Base-by-base conservation (phyloP, 92 coral and sea anemone species). In the Anthopleura xanthogrammica region DNA sequence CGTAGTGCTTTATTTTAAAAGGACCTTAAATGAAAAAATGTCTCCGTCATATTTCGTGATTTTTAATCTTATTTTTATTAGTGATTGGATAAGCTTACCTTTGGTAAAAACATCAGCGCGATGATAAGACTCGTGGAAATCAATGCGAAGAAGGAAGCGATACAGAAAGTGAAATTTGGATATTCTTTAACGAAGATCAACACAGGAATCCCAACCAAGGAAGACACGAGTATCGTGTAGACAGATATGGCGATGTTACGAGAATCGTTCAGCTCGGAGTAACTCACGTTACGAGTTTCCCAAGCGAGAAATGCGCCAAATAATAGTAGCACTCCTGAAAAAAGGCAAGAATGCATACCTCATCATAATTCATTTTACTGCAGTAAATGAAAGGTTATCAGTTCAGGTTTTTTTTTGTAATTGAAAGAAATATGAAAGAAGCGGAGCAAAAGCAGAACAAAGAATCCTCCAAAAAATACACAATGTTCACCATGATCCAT, bases 291-390 rank as follows among this genome's bases (percentile, higher is more conserved):
- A 40, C 91, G 83, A 3, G 91, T 88, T 62, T 83, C 87, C 91
- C 91, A 88, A 10, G 90, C 80, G 40, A 87, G 86, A 54, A 87
- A 87, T 58, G 81, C 81, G 12, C 90, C 86, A 77, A 87, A 87
- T 39, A 87, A 22, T 50, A 87, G 60, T 16, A 87, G 60, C 7
- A 87, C 4, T 2, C 83, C 90, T 70, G 75, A 57, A 72, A 19
- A 81, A 5, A 77, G 62, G 7, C 6, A 2, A 46, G 7, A 46
- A 46, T 46, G 50, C 50, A 46, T 46, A 46, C 6, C 50, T 46
- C 50, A 5, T 46, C 50, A 46, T 46, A 9, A 5, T 46, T 46
- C 50, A 46, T 46, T 5, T 46, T 46, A 46, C 9, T 0, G 7
- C 50, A 46, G 50, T 46, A 46, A 46, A 46, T 46, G 50, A 46